Evolutionary conservation across 2,797 vertebrate species (phyloP), one percentile per base, ranked within the genome.

Genomic region (Setipinna tenuifilis): DNA sequence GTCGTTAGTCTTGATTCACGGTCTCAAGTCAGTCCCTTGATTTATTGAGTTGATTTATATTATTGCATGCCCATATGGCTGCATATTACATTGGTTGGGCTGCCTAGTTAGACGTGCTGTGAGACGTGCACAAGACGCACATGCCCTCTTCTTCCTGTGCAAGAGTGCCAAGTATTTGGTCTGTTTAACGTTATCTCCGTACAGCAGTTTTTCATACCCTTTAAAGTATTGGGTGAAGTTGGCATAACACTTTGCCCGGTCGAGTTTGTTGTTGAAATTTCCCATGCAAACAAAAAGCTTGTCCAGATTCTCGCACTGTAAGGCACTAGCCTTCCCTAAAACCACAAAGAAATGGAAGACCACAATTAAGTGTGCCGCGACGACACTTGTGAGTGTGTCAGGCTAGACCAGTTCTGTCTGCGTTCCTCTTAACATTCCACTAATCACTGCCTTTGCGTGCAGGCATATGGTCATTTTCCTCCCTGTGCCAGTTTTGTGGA

Each of bases 391-490:
- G 0, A 6, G 31, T 78, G 31, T 78, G 91, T 88, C 84, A 86
- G 57, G 88, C 85, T 21, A 88, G 92, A 89, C 87, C 87, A 87
- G 89, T 75, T 88, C 35, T 23, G 88, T 82, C 59, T 85, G 88
- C 89, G 83, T 16, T 89, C 35, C 61, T n/a, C 25, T 84, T 89
- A 86, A 85, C 91, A 90, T 84, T 89, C 83, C 68, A 84, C 75
- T 86, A 91, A 92, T 93, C 91, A 91, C 25, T 88, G 82, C 86
- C 85, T 31, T 83, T 86, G 87, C 71, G 71, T 78, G 71, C 16
- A 75, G 71, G 35, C 93, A 78, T 89, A 89, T 86, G 82, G 86
- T 91, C 84, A 86, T 90, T 93, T 90, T 92, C 88, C 91, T 92
- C 91, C 44, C 92, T 87, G 90, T 92, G 90, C 82, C 84, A 62